These are phyloP conservation scores for Mongoloraphidia duomilia DNA, from an alignment of 2,888 invertebrate species.

Conservation along the genomic window DNA sequence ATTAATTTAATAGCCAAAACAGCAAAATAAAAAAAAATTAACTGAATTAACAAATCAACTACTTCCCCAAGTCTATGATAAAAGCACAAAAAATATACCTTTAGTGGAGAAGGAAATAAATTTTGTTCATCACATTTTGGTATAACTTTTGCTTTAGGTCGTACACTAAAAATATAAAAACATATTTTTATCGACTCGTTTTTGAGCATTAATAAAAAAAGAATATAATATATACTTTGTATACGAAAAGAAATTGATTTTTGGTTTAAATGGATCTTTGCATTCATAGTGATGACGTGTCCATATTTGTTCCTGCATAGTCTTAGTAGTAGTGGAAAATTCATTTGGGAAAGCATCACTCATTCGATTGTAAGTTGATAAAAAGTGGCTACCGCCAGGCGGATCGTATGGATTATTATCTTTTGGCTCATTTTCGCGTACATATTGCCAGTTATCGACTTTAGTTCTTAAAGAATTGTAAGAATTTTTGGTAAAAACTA, in stretches of 20 bases:
- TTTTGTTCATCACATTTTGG: no score
- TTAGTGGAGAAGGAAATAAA: no score
- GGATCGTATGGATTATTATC: slow-evolving; percentile 37
- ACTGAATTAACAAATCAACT: slow-evolving; percentile 26
- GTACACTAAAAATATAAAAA: no score
- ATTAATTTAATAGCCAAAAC: background rate
- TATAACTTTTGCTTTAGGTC: no score
- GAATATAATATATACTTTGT: slow-evolving; percentile 22
- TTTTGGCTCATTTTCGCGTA: slow-evolving; percentile 30
- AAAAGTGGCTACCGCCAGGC: slow-evolving; percentile 28
- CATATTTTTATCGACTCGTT: no score
- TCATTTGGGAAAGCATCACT: slow-evolving; percentile 20
- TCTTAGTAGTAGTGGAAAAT: slow-evolving; percentile 32
- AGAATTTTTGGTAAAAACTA: no score
- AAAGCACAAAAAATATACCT: no score
- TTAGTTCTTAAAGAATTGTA: no score
- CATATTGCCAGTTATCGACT: slow-evolving; percentile 29
- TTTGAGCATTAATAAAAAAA: no score
- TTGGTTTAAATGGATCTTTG: slow-evolving; percentile 27
- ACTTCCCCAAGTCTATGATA: no score
- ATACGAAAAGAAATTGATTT: slow-evolving; percentile 35
- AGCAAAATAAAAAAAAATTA: slow-evolving; percentile 11
- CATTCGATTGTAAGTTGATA: slow-evolving; percentile 34
- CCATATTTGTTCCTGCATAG: slow-evolving; percentile 33
- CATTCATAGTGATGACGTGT: slow-evolving; percentile 31